These are phyloP conservation scores for Meiosimyza decipiens DNA, from an alignment of 2,888 invertebrate genomes.

Conservation along the genomic window DNA sequence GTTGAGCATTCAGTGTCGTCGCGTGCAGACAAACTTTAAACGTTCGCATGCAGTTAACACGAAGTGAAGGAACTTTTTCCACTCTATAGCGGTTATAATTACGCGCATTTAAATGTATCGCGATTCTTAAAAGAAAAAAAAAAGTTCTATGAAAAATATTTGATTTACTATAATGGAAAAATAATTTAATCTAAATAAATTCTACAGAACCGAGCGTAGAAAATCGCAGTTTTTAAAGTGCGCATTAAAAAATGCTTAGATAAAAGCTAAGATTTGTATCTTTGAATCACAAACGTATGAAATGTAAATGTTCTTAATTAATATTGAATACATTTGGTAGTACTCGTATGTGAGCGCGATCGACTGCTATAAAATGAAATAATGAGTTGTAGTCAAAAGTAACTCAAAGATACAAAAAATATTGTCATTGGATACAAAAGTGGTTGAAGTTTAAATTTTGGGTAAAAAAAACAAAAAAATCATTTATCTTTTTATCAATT, in stretches of 20 bases:
- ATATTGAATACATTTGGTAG: slow-evolving; percentile 4
- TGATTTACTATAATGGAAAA: too few relatives aligned
- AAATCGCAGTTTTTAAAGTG: too few relatives aligned
- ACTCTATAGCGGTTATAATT: too few relatives aligned
- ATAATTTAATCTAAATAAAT: too few relatives aligned
- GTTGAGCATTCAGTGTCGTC: slow-evolving; percentile 29
- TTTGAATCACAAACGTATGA: slow-evolving; percentile 14
- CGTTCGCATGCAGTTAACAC: neutral
- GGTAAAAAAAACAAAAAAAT: too few relatives aligned
- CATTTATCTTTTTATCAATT: too few relatives aligned
- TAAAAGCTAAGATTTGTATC: neutral
- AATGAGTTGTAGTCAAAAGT: neutral
- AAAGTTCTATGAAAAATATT: too few relatives aligned
- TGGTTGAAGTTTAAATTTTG: neutral
- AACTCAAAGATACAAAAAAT: neutral
- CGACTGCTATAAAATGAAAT: neutral
- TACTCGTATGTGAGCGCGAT: neutral
- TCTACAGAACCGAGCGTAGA: too few relatives aligned
- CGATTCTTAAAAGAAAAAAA: too few relatives aligned
- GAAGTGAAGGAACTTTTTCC: neutral
- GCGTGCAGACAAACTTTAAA: slow-evolving; percentile 9
- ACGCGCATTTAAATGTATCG: too few relatives aligned
- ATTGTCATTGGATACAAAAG: slow-evolving; percentile 7
- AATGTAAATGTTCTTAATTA: slow-evolving; percentile 9
- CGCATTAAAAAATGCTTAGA: too few relatives aligned